Base-by-base conservation (phyloP, 1,140 invertebrate genomes). In the Hermetia illucens region DNA sequence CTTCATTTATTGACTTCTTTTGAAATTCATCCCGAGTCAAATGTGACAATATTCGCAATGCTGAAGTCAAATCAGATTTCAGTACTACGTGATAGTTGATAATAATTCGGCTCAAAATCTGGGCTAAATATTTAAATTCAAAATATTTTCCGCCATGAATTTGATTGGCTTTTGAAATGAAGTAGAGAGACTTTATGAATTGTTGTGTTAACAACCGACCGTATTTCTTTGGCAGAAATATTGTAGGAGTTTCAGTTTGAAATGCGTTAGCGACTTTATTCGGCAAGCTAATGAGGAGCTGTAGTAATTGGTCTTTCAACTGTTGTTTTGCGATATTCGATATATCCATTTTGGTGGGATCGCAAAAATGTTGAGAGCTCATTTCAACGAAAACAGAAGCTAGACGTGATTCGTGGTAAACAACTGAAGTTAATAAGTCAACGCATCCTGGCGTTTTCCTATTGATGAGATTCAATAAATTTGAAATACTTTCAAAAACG, bases 191-290 rank as follows among this genome's bases (percentile, higher is more conserved):
- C 38, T 72, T 64, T 0, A 70, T 44, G 4, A 79, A 49, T 44
- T 82, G 75, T 44, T 69, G 68, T 13, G 69, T 54, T 0, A 83
- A 46, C n/a, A 72, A 47, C 40, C 68, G 69, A 2, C 68, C 58
- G 52, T 70, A 82, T 15, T 63, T 61, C n/a, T 69, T 58, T 0
- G 64, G 54, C 0, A 62, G 53, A 51, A 79, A 82, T n/a, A 66
- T 61, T 24, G 69, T 58, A 0, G 72, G 68, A 2, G 71, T 55
- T 29, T 72, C 58, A 1, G 51, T 57, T 30, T 72, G 50, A 6
- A 76, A 41, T 43, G 64, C 68, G 52, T 85, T 86, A 4, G 77
- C 75, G 1, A 84, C 58, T 42, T 72, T 57, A 44, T 64, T 72
- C 0, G 81, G 81, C 33, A 84, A 44, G 2, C 75, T 75, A 0